Evolutionary conservation across 2,113 vertebrate species (phyloP).

Genomic region (Chlorocebus sabaeus): DNA sequence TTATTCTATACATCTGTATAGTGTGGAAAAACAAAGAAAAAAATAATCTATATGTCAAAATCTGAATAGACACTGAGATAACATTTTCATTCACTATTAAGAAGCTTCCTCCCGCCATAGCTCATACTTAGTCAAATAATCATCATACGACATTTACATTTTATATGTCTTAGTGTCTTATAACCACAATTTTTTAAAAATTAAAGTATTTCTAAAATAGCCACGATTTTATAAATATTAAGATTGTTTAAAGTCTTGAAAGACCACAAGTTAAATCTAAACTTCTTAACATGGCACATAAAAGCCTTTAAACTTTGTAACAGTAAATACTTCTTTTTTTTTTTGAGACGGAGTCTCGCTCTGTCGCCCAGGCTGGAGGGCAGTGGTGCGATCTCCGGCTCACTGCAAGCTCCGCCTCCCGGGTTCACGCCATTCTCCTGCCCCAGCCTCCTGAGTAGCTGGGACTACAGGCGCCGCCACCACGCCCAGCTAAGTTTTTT

Average conservation of each 20-base stretch:
- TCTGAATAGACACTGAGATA: neutral
- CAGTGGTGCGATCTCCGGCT: too few species aligned
- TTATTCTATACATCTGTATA: neutral
- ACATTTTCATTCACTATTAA: neutral
- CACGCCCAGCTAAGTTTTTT: too few species aligned
- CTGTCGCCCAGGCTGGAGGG: too few species aligned
- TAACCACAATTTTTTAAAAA: neutral
- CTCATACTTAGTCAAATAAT: neutral
- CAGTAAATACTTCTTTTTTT: neutral
- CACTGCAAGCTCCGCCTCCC: too few species aligned
- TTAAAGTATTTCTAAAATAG: neutral
- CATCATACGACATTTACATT: neutral
- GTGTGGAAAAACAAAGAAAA: too few species aligned
- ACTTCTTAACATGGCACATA: neutral
- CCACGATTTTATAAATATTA: neutral
- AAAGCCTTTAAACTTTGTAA: neutral
- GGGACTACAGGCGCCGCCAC: too few species aligned
- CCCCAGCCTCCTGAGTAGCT: too few species aligned
- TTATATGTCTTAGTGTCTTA: neutral
- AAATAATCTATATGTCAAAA: neutral
- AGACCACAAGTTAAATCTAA: constrained; percentile 3
- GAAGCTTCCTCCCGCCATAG: neutral
- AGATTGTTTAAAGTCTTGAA: constrained; percentile 7
- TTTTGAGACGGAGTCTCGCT: too few species aligned
- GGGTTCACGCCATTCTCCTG: too few species aligned